Conservation (phyloP, 1,140 invertebrate genomes). For the Aphelenchoides fujianensis region DNA sequence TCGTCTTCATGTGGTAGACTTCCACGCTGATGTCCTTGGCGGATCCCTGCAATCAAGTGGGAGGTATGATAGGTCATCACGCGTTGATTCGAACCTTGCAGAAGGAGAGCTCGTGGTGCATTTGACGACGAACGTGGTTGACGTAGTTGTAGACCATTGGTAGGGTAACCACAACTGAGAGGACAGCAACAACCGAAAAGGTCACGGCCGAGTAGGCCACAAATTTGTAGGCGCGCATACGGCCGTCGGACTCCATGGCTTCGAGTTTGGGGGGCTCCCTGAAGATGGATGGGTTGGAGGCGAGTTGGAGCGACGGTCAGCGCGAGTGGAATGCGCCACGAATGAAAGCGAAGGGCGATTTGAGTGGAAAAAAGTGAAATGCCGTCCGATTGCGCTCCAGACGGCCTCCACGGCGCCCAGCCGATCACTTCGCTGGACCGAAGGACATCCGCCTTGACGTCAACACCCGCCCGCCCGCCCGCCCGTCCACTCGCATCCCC, state of each 20-base stretch:
- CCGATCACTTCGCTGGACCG: neutral
- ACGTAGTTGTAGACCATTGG: constrained; percentile 57
- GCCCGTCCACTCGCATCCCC: no score
- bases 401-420: neutral
- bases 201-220: constrained; percentile 54
- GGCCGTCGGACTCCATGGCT: constrained; percentile 47
- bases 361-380: neutral
- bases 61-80: neutral
- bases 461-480: no score
- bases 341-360: neutral
- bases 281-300: neutral
- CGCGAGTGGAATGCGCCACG: neutral
- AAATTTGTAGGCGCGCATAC: constrained; percentile 52
- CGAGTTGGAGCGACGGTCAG: neutral
- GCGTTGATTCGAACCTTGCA: constrained; percentile 36
- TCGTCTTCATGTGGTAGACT: constrained; percentile 50
- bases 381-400: neutral
- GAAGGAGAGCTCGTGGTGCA: constrained; percentile 53
- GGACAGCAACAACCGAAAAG: constrained; percentile 49
- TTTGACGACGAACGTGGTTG: constrained; percentile 47
- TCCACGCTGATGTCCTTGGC: constrained; percentile 55
- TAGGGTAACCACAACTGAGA: constrained; percentile 47
- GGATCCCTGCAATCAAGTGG: constrained; percentile 34
- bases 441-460: neutral
- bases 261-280: neutral